phyloP scores from a whole-genome alignment of 2,113 vertebrate genomes.

The Anarhynchus alexandrinus region DNA sequence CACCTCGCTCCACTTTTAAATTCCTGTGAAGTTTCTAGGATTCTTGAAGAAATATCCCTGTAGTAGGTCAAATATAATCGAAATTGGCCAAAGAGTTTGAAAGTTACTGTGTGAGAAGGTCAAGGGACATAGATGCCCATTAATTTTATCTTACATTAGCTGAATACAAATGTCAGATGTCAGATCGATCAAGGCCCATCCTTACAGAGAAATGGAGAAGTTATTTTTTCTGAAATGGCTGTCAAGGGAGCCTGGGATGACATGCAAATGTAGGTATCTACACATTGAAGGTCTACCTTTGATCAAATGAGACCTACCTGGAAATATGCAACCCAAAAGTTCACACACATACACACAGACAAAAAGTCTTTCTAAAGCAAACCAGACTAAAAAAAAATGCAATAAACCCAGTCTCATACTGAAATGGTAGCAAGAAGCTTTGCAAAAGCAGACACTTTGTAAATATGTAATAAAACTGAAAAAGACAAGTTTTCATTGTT shows the following conservation, averaged over 20 bases:
- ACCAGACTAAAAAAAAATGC: fast-evolving
- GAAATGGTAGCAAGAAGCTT: neutral
- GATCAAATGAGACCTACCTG: neutral
- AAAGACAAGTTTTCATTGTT: neutral
- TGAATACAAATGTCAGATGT: neutral
- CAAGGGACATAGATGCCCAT: neutral
- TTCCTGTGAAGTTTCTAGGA: neutral
- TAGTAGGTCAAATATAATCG: neutral
- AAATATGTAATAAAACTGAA: neutral
- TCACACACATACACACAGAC: no score
- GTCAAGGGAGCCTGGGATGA: neutral
- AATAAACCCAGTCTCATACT: neutral
- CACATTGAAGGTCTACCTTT: neutral
- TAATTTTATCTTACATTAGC: neutral
- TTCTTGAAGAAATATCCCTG: neutral
- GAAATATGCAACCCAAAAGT: neutral
- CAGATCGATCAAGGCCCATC: neutral
- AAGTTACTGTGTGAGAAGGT: neutral
- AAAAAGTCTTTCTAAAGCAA: neutral
- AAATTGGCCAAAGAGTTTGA: neutral
- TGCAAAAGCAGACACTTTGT: neutral
- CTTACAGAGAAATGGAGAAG: neutral
- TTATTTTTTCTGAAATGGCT: neutral
- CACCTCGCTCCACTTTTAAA: fast-evolving
- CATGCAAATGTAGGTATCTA: neutral